A percentile compares a stretch with the other conserved stretches of the same genome.
These are phyloP conservation scores for Erinaceus europaeus DNA, from an alignment of 2,113 vertebrate genomes.

Conservation along the genomic window DNA sequence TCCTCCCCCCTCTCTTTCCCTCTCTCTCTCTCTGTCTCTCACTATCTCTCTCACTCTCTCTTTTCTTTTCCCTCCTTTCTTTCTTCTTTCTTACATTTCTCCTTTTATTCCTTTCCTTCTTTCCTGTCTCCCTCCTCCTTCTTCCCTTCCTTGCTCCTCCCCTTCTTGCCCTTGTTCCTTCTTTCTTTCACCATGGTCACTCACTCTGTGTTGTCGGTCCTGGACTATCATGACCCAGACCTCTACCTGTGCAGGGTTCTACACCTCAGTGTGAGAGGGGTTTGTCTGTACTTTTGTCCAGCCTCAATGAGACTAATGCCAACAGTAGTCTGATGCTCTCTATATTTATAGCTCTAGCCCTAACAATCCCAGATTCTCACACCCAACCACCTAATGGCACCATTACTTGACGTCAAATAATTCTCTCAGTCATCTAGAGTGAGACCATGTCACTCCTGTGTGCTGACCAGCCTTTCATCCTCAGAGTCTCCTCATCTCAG, in stretches of 20 bases:
- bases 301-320: background rate
- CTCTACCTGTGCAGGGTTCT: background rate
- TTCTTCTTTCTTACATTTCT: background rate
- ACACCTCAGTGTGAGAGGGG: background rate
- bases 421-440: background rate
- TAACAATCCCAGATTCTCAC: background rate
- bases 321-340: background rate
- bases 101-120: fast-evolving
- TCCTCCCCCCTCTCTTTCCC: background rate
- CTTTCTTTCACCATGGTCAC: no score
- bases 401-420: background rate
- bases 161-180: no score
- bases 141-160: background rate
- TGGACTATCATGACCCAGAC: background rate
- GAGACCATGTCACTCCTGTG: background rate
- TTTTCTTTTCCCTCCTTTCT: background rate
- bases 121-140: background rate
- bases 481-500: background rate
- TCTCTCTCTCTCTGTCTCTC: background rate
- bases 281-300: background rate
- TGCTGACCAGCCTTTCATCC: background rate
- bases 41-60: background rate
- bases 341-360: background rate
- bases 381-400: background rate
- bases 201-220: background rate